Evolutionary conservation across 2,888 invertebrate species (phyloP).

Genomic region (Tetanocera ferruginea): DNA sequence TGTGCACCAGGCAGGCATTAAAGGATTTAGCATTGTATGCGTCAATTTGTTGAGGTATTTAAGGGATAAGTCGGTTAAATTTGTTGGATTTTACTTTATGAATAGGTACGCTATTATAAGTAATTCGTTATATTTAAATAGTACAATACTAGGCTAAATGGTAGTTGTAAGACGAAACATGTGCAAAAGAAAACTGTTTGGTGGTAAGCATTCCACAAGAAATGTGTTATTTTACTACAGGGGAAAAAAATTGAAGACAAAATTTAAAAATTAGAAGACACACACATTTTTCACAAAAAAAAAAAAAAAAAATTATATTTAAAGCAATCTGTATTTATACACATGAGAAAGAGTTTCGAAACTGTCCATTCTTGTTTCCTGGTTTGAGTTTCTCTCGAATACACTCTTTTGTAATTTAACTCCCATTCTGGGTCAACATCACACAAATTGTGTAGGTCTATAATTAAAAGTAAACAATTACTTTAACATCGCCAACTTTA

Average conservation of each 20-base stretch:
- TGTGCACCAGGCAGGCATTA: slow-evolving; percentile 17
- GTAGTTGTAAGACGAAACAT: too few relatives aligned
- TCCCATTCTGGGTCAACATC: not conserved
- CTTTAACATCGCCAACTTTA: not conserved
- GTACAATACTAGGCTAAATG: too few relatives aligned
- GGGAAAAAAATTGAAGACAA: not conserved
- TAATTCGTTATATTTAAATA: too few relatives aligned
- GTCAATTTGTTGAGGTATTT: slow-evolving; percentile 38
- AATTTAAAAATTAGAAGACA: not conserved
- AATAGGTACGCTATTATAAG: not conserved
- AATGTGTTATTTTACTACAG: too few relatives aligned
- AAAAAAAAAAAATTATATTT: too few relatives aligned
- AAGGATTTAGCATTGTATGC: slow-evolving; percentile 29
- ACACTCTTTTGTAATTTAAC: not conserved
- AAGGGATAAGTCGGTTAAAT: slow-evolving; percentile 36
- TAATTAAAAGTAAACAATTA: slow-evolving; percentile 15
- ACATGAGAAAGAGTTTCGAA: not conserved
- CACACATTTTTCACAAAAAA: not conserved
- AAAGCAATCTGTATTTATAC: too few relatives aligned
- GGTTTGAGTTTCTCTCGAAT: not conserved
- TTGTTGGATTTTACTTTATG: slow-evolving; percentile 26
- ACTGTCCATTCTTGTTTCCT: not conserved
- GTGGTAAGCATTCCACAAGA: too few relatives aligned
- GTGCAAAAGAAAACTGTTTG: too few relatives aligned
- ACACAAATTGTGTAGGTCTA: not conserved